Evolutionary conservation across 2,797 vertebrate genomes (phyloP).

Genomic region (Mus caroli): DNA sequence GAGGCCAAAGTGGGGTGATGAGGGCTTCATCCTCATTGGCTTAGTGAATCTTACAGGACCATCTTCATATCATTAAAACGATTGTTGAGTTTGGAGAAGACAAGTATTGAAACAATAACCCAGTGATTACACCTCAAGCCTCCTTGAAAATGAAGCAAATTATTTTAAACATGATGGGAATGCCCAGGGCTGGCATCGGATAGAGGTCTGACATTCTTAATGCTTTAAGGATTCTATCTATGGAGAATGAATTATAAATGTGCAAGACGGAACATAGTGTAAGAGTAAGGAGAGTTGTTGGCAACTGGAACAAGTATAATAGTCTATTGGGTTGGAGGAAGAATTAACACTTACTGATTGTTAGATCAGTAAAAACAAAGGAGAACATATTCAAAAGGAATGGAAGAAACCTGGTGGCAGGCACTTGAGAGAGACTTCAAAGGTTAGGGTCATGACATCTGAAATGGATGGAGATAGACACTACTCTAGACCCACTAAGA

Average conservation of each 20-base stretch:
- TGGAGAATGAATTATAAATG: background rate
- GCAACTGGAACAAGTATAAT: background rate
- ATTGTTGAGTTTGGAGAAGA: background rate
- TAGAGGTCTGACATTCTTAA: background rate
- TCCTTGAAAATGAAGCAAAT: slow-evolving; percentile 1
- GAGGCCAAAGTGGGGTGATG: background rate
- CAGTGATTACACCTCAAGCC: background rate
- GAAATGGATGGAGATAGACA: background rate
- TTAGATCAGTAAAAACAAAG: slow-evolving; percentile 10
- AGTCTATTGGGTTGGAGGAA: background rate
- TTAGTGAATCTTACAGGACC: background rate
- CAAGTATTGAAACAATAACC: background rate
- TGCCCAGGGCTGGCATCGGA: background rate
- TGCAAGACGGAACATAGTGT: background rate
- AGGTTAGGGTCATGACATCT: background rate
- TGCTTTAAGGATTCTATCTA: background rate
- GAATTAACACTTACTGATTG: background rate
- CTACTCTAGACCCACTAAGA: background rate
- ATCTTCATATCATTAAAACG: background rate
- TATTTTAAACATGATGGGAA: background rate
- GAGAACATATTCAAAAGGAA: background rate
- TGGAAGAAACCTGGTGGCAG: background rate
- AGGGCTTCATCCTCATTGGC: background rate
- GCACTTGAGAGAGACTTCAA: background rate
- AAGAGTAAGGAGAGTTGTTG: background rate